Evolutionary conservation across 2,797 vertebrate genomes (phyloP).

Genomic region (Psittacula derbiana): DNA sequence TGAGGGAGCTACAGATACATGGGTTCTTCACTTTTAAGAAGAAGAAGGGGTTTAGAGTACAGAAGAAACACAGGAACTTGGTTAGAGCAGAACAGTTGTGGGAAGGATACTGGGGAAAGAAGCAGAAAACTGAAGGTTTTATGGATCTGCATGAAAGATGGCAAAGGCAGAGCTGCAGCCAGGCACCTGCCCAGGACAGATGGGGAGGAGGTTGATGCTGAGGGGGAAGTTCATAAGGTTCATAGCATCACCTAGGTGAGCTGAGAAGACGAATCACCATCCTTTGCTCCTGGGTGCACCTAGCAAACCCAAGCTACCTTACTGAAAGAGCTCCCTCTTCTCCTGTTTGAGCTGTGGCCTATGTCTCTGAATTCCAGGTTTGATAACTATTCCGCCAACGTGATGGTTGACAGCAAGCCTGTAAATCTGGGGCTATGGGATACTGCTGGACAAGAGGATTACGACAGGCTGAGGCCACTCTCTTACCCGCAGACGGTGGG

Average conservation of each 20-base stretch:
- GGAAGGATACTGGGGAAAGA: background rate
- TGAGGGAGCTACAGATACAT: background rate
- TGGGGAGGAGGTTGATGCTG: background rate
- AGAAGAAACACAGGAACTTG: background rate
- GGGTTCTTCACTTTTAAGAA: background rate
- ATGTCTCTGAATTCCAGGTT: constrained; percentile 77
- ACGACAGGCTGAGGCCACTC: constrained; percentile 89
- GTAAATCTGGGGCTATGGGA: constrained; percentile 94
- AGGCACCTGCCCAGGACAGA: background rate
- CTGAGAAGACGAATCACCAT: background rate
- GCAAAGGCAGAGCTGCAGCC: background rate
- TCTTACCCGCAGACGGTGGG: constrained; percentile 92
- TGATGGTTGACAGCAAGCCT: constrained; percentile 95
- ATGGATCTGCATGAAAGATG: background rate
- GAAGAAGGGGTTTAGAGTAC: background rate
- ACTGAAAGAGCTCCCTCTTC: background rate
- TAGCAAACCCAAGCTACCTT: background rate
- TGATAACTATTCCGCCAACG: constrained; percentile 93
- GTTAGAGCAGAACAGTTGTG: background rate
- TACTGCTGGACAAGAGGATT: constrained; percentile 92
- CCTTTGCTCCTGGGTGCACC: background rate
- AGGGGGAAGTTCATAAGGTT: background rate
- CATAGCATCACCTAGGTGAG: background rate
- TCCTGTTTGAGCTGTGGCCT: background rate
- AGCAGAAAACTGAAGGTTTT: background rate